Conservation (phyloP, 92 coral and sea anemone genomes). For the Phenganax stokvisi region DNA sequence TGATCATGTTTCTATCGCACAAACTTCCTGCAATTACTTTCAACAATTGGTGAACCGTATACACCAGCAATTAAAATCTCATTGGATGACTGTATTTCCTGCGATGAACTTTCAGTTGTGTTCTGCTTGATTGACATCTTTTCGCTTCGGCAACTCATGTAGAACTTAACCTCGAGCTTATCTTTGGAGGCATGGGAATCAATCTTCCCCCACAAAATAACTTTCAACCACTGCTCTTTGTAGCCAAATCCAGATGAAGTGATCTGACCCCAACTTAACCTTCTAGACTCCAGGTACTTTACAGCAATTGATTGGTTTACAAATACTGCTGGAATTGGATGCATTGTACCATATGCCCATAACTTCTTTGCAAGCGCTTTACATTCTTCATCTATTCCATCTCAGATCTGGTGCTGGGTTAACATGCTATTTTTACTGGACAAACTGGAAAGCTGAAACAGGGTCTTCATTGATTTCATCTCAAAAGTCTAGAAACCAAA, state of each 20-base stretch:
- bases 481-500: not conserved
- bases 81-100: not conserved
- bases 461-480: not conserved
- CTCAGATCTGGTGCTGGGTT: not conserved
- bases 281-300: not conserved
- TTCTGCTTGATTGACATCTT: not conserved
- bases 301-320: not conserved
- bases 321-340: not conserved
- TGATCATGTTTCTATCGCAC: not conserved
- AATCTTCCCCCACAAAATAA: constrained; percentile 2
- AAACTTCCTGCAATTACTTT: not conserved
- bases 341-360: not conserved
- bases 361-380: not conserved
- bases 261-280: not conserved
- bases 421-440: not conserved
- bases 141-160: constrained; percentile 18
- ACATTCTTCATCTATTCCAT: constrained; percentile 1
- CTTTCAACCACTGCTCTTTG: not conserved
- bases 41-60: not conserved
- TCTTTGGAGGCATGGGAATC: constrained; percentile 7
- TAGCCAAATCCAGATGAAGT: not conserved
- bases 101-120: not conserved
- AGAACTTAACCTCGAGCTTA: not conserved
- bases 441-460: not conserved
- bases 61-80: not conserved